phyloP scores from a whole-genome alignment of 2,113 vertebrate genomes.

The Bostrychus sinensis region DNA sequence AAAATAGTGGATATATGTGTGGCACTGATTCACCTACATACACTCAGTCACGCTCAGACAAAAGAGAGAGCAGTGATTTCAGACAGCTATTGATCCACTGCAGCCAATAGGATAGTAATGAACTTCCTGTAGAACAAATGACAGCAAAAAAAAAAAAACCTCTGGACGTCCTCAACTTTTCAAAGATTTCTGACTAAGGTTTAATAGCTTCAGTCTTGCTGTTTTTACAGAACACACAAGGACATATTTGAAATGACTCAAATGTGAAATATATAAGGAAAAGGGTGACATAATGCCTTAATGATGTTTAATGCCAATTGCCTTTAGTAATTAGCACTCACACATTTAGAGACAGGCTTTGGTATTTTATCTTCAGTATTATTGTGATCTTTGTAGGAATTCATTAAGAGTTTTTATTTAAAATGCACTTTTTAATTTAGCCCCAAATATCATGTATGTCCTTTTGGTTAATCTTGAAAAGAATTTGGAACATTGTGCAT shows the following conservation, averaged over 20 bases:
- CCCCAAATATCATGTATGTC: too few relatives aligned
- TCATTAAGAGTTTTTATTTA: too few relatives aligned
- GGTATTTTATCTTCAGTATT: too few relatives aligned
- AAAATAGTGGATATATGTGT: neutral
- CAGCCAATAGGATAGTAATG: constrained; percentile 55
- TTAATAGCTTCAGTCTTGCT: neutral
- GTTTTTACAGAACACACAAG: constrained; percentile 1
- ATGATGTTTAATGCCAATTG: too few relatives aligned
- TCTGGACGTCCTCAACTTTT: constrained; percentile 25
- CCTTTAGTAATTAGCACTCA: too few relatives aligned
- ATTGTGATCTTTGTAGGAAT: too few relatives aligned
- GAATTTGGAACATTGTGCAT: too few relatives aligned
- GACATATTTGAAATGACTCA: neutral
- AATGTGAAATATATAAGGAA: too few relatives aligned
- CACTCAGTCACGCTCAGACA: constrained; percentile 13
- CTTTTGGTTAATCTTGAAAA: too few relatives aligned
- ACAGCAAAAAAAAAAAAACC: constrained; percentile 21
- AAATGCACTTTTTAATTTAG: too few relatives aligned
- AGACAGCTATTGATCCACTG: constrained; percentile 66
- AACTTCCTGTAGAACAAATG: constrained; percentile 56
- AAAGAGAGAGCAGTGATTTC: constrained; percentile 32
- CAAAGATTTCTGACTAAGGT: constrained; percentile 21
- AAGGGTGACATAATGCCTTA: too few relatives aligned
- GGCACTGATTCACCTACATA: neutral
- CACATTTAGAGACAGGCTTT: too few relatives aligned